Conservation (phyloP, 2,113 vertebrate genomes). For the Panurus biarmicus region DNA sequence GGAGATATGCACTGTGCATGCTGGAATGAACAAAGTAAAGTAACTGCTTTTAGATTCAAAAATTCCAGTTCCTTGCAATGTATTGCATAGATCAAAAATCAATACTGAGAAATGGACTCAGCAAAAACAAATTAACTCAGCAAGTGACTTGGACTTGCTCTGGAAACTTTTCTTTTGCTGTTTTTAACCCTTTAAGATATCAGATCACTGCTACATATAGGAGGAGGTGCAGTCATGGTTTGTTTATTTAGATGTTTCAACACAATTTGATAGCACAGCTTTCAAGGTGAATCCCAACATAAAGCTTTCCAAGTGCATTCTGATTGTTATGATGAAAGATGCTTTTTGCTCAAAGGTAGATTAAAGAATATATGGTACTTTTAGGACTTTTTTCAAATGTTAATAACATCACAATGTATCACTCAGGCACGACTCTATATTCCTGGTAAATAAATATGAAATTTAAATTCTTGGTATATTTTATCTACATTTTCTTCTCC, state of each 20-base stretch:
- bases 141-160: constrained; percentile 43
- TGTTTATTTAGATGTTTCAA: background rate
- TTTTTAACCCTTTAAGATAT: constrained; percentile 38
- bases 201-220: background rate
- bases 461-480: background rate
- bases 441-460: background rate
- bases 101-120: constrained; percentile 73
- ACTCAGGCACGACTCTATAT: background rate
- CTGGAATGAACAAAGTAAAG: constrained; percentile 58
- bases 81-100: constrained; percentile 75
- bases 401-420: background rate
- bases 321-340: background rate
- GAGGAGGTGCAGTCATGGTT: background rate
- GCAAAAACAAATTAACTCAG: constrained; percentile 74
- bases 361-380: background rate
- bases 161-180: constrained; percentile 28
- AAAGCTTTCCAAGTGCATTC: background rate
- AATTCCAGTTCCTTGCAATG: constrained; percentile 53
- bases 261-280: background rate
- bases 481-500: background rate
- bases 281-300: background rate
- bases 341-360: background rate
- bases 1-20: background rate
- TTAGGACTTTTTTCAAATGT: background rate
- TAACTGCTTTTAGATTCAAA: constrained; percentile 63